Conservation (phyloP, 1,140 invertebrate species). For the Megalonaias nervosa region DNA sequence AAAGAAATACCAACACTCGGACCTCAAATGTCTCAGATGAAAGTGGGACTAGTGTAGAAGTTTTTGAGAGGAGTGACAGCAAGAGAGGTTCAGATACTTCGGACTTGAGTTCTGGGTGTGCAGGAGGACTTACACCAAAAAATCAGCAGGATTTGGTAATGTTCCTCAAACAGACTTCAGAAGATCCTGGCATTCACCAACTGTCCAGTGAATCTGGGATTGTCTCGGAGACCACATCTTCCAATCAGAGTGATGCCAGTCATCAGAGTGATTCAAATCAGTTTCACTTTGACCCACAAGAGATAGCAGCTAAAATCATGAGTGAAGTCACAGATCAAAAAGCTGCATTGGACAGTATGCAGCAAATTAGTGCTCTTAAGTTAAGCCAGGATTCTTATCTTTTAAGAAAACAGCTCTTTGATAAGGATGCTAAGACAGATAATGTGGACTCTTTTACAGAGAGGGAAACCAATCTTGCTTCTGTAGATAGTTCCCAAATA, state of each 20-base stretch:
- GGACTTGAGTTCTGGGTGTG: constrained; percentile 23
- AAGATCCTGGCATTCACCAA: constrained; percentile 17
- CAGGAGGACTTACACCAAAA: constrained; percentile 24
- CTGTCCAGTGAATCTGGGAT: constrained; percentile 46
- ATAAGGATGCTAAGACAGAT: constrained; percentile 1
- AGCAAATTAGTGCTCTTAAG: constrained; percentile 51
- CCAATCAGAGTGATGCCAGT: constrained; percentile 49
- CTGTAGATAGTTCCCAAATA: not conserved
- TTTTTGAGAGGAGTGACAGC: constrained; percentile 21
- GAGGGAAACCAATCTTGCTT: constrained; percentile 1
- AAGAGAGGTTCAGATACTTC: constrained; percentile 33
- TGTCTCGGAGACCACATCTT: constrained; percentile 41
- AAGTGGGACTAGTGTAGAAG: constrained; percentile 48
- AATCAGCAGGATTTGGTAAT: constrained; percentile 30
- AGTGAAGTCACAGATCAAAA: constrained; percentile 57
- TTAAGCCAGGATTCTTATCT: constrained; percentile 35
- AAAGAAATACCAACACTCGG: constrained; percentile 39
- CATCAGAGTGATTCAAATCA: constrained; percentile 37
- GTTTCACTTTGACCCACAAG: constrained; percentile 42
- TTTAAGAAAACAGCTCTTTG: constrained; percentile 30
- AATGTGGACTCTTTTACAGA: not conserved
- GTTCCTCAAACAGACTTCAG: constrained; percentile 16
- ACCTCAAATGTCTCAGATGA: constrained; percentile 47
- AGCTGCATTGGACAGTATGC: constrained; percentile 56
- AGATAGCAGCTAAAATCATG: constrained; percentile 59